Conservation (phyloP, 2,113 vertebrate genomes). For the Ciconia boyciana region DNA sequence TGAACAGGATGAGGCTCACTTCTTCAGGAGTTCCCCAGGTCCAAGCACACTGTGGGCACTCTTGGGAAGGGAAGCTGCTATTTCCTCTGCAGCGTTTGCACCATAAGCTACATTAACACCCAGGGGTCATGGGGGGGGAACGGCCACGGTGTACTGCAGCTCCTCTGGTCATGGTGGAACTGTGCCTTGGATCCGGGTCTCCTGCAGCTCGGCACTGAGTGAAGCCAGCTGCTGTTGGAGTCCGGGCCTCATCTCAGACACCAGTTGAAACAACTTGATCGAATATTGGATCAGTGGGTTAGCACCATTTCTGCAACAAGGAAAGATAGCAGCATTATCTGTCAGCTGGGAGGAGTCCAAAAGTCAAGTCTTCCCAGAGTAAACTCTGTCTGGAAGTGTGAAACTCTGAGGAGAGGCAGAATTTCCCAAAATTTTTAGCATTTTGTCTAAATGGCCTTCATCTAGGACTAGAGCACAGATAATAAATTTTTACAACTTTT, state of each 20-base stretch:
- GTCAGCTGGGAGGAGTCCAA: not conserved
- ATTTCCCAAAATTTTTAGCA: not conserved
- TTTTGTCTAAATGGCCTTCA: not conserved
- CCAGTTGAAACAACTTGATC: accelerated
- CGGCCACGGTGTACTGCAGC: not conserved
- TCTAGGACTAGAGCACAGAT: not conserved
- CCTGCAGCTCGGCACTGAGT: not conserved
- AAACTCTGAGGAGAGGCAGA: not conserved
- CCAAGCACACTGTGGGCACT: not conserved
- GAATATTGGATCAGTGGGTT: accelerated
- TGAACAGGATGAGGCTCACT: not conserved
- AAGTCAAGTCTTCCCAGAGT: not conserved
- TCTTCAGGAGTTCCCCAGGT: not conserved
- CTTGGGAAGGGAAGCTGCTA: not conserved
- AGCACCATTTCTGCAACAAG: not conserved
- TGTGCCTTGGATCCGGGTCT: not conserved
- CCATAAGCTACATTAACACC: not conserved
- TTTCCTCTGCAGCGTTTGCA: not conserved
- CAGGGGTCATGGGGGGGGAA: accelerated
- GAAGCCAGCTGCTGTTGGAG: not conserved
- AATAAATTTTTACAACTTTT: not conserved
- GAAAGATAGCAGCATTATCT: not conserved
- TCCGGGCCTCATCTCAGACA: not conserved
- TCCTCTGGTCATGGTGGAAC: not conserved
- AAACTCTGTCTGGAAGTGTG: not conserved